phyloP scores from a whole-genome alignment of 2,113 vertebrate species.

The Taxidea taxus region DNA sequence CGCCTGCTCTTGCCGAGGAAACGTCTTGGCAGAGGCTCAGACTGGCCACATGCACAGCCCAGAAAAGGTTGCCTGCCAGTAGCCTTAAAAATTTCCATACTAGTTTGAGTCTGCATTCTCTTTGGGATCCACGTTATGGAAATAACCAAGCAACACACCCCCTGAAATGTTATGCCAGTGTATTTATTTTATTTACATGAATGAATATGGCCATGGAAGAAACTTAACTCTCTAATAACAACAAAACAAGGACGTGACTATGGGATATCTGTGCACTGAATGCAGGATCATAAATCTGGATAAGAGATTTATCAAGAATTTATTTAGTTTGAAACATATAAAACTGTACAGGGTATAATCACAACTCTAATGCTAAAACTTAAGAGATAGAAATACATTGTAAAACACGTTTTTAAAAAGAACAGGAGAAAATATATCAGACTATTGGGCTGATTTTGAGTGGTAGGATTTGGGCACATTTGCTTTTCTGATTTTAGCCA shows the following conservation, averaged over 20 bases:
- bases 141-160: neutral
- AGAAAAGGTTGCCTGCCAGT: neutral
- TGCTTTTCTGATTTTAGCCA: neutral
- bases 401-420: neutral
- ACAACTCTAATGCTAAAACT: neutral
- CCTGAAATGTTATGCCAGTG: neutral
- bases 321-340: neutral
- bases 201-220: neutral
- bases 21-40: neutral
- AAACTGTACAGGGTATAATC: neutral
- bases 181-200: neutral
- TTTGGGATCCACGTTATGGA: neutral
- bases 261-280: neutral
- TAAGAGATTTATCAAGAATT: neutral
- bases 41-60: accelerated
- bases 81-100: neutral
- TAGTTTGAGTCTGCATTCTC: neutral
- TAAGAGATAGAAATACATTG: neutral
- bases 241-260: neutral
- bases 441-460: neutral
- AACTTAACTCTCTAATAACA: neutral
- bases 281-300: neutral
- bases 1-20: neutral
- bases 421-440: neutral
- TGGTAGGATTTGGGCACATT: neutral